These are phyloP conservation scores for Stenolophus ochropezus DNA, from an alignment of 2,888 invertebrate species.

Conservation along the genomic window DNA sequence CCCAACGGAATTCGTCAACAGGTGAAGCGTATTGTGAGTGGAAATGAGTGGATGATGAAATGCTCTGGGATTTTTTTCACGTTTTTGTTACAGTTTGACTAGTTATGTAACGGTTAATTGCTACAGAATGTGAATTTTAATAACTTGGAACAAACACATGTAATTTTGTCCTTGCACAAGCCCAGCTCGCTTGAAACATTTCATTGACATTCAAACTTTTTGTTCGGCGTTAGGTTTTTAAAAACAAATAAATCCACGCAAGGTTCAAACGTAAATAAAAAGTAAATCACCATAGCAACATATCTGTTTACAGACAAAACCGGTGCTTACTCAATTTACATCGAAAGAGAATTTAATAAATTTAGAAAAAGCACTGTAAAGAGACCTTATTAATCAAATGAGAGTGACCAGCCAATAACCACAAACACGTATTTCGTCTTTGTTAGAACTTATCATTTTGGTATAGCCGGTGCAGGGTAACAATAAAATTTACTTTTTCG, in stretches of 20 bases:
- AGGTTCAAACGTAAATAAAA: no score
- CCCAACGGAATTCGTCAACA: constrained; percentile 48
- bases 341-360: no score
- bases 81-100: constrained; percentile 36
- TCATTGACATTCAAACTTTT: constrained; percentile 27
- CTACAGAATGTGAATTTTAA: constrained; percentile 39
- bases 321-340: no score
- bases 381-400: no score
- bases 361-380: no score
- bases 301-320: no score
- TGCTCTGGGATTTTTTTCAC: constrained; percentile 17
- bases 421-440: no score
- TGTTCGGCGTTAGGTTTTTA: not conserved
- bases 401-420: no score
- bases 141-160: constrained; percentile 32
- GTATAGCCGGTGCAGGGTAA: no score
- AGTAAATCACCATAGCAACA: no score
- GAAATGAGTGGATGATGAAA: constrained; percentile 21
- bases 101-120: constrained; percentile 33
- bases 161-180: constrained; percentile 34
- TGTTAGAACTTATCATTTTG: no score
- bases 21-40: constrained; percentile 21
- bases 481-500: no score
- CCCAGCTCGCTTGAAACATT: constrained; percentile 9
- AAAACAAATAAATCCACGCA: not conserved